Base-by-base conservation (phyloP, 1,140 invertebrate species). In the Lordiphosa collinella region DNA sequence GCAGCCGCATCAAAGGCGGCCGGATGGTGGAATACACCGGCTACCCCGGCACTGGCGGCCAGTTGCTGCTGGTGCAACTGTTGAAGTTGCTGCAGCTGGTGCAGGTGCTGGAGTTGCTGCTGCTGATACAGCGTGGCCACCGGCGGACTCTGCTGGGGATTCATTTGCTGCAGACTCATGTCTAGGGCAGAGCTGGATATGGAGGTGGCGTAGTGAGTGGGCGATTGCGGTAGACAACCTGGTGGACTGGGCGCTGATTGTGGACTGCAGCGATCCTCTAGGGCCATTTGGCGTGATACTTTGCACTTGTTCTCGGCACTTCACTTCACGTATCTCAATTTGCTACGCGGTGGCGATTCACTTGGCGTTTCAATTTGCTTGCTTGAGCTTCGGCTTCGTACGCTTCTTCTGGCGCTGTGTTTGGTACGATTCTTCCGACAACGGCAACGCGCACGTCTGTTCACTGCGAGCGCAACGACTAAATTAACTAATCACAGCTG, bases 241-340 rank as follows among this genome's bases (percentile, higher is more conserved):
- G 86, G 86, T 63, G 86, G 88, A 61, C 91, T 91, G 79, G 90
- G 91, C 50, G 91, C 91, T 88, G 91, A 90, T 70, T 90, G 91
- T 60, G 91, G 91, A 88, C 91, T 92, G 89, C 91, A 92, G 32
- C 91, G 90, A 76, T 92, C 91, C 89, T 92, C 91, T 50, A 92
- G 91, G 53, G 91, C 91, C 91, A 92, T 92, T 74, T 67, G 69
- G 37, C 37, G 38, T 46, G 22, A 16, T 35, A 35, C 46, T 44
- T n/a, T 34, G 67, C 63, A 65, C 62, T 67, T 52, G 60, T 64
- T 60, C 41, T 56, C 47, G 36, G 14, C 53, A 65, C 64, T 70
- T 51, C 36, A 36, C 50, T 34, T 35, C 18, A 14, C 29, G 10
- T 8, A 35, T 50, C 31, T 43, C 10, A 36, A 38, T 40, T 22